Percentiles rank a stretch among this genome's conserved stretches.
These are phyloP conservation scores for Gandaritis pyraliata DNA, from an alignment of 2,888 invertebrate species.

Conservation along the genomic window DNA sequence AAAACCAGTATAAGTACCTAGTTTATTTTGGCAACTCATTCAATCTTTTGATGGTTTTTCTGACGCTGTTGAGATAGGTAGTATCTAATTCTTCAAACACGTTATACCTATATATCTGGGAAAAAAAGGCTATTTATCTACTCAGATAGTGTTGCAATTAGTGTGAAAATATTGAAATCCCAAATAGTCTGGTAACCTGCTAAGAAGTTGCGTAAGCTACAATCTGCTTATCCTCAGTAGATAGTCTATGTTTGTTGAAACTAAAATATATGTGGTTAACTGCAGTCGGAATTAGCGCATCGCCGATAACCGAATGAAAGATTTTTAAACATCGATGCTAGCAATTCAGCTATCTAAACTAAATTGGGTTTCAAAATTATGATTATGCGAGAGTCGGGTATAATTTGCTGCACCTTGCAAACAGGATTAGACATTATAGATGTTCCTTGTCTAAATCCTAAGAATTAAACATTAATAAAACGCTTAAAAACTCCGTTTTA, in stretches of 20 bases:
- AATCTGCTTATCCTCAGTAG: conserved; percentile 57
- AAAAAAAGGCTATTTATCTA: conserved; percentile 34
- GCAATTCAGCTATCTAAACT: neutral
- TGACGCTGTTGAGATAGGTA: conserved; percentile 21
- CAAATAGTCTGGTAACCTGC: conserved; percentile 35
- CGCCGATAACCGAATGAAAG: conserved; percentile 42
- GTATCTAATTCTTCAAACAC: conserved; percentile 9
- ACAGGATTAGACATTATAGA: no score
- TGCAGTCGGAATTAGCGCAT: conserved; percentile 45
- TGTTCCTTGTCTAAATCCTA: no score
- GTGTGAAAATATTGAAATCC: conserved; percentile 46
- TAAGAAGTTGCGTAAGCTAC: conserved; percentile 51
- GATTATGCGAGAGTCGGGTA: no score
- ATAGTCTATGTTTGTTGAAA: conserved; percentile 57
- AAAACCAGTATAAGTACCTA: no score
- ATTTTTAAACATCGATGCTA: conserved; percentile 39
- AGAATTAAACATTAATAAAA: neutral
- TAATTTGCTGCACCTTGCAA: no score
- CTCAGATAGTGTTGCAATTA: conserved; percentile 42
- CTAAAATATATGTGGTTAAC: conserved; percentile 57
- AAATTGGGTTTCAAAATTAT: no score
- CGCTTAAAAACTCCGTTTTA: conserved; percentile 24
- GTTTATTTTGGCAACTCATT: conserved; percentile 21
- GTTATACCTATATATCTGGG: conserved; percentile 38
- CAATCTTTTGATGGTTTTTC: conserved; percentile 10